Percentiles rank a stretch among this genome's conserved stretches.
Evolutionary conservation across 37 sponge, comb jelly and placozoan species (phyloP).

Genomic region (Theonella swinhoei): DNA sequence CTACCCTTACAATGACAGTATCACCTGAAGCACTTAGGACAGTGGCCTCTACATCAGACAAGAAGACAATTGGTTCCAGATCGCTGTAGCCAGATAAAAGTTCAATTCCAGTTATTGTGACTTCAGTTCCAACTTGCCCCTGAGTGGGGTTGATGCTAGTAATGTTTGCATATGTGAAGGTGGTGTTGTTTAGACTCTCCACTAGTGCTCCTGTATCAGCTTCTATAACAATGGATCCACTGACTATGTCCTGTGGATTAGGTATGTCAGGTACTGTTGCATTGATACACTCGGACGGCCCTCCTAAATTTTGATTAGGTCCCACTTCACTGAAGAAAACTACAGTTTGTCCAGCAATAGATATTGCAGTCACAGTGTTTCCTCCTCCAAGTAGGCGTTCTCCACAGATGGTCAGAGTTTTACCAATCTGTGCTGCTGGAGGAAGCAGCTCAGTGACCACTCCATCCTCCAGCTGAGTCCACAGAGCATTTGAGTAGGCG

Average conservation of each 20-base stretch:
- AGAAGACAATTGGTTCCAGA: slow-evolving; percentile 19
- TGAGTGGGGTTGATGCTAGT: slow-evolving; percentile 21
- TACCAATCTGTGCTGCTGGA: slow-evolving; percentile 32
- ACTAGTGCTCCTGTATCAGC: slow-evolving; percentile 72
- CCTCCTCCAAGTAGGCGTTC: slow-evolving; percentile 57
- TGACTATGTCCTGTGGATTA: neutral
- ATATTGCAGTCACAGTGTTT: slow-evolving; percentile 3
- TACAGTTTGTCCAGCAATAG: neutral
- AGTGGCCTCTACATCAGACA: slow-evolving; percentile 33
- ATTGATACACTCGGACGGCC: slow-evolving; percentile 38
- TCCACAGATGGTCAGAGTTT: slow-evolving; percentile 47
- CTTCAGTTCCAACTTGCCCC: slow-evolving; percentile 74
- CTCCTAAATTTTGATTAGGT: slow-evolving; percentile 16
- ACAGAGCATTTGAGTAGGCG: slow-evolving; percentile 1
- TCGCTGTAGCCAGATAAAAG: slow-evolving; percentile 58
- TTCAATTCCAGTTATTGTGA: slow-evolving; percentile 57
- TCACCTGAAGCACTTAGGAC: slow-evolving; percentile 2
- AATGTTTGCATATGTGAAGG: slow-evolving; percentile 47
- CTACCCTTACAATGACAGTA: slow-evolving; percentile 30
- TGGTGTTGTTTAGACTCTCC: neutral
- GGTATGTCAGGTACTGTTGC: slow-evolving; percentile 17
- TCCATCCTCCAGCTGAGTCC: slow-evolving; percentile 66
- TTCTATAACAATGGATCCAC: neutral
- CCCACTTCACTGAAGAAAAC: too few relatives aligned
- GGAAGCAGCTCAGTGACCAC: slow-evolving; percentile 44